Conservation (phyloP, 92 coral and sea anemone species). For the Porites cylindrica region DNA sequence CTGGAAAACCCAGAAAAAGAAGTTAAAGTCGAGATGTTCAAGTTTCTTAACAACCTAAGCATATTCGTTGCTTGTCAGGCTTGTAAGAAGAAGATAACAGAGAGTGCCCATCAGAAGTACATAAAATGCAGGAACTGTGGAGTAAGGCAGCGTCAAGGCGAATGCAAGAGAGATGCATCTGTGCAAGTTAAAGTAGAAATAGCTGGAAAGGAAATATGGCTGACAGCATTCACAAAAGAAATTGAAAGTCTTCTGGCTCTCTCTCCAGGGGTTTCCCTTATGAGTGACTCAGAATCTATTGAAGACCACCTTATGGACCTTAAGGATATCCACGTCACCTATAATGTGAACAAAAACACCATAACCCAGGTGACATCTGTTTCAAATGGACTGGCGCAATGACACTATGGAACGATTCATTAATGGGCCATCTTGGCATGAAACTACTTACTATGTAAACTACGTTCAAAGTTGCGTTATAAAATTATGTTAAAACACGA, state of each 20-base stretch:
- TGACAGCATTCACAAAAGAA: slow-evolving; percentile 66
- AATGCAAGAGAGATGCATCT: slow-evolving; percentile 63
- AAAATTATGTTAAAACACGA: slow-evolving; percentile 1
- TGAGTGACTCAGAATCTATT: slow-evolving; percentile 55
- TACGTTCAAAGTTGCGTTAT: slow-evolving; percentile 13
- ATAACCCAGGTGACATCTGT: slow-evolving; percentile 49
- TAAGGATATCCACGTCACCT: slow-evolving; percentile 51
- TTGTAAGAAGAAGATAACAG: slow-evolving; percentile 67
- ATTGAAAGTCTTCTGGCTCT: slow-evolving; percentile 45
- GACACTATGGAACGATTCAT: slow-evolving; percentile 3
- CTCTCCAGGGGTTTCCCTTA: slow-evolving; percentile 47
- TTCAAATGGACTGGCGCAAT: slow-evolving; percentile 15
- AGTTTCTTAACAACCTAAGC: slow-evolving; percentile 63
- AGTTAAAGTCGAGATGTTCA: slow-evolving; percentile 26
- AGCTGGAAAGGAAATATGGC: slow-evolving; percentile 64
- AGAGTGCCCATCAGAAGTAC: slow-evolving; percentile 58
- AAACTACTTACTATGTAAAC: slow-evolving; percentile 14
- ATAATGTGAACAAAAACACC: slow-evolving; percentile 52
- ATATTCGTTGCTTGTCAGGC: slow-evolving; percentile 65
- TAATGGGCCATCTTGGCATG: background rate
- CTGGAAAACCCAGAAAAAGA: slow-evolving; percentile 58
- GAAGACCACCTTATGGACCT: slow-evolving; percentile 65
- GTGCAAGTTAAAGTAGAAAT: slow-evolving; percentile 64
- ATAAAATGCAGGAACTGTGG: slow-evolving; percentile 72
- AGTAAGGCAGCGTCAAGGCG: slow-evolving; percentile 52